Evolutionary conservation across 2,888 invertebrate genomes (phyloP), one percentile per base, ranked within the genome.

Genomic region (Polia nebulosa): DNA sequence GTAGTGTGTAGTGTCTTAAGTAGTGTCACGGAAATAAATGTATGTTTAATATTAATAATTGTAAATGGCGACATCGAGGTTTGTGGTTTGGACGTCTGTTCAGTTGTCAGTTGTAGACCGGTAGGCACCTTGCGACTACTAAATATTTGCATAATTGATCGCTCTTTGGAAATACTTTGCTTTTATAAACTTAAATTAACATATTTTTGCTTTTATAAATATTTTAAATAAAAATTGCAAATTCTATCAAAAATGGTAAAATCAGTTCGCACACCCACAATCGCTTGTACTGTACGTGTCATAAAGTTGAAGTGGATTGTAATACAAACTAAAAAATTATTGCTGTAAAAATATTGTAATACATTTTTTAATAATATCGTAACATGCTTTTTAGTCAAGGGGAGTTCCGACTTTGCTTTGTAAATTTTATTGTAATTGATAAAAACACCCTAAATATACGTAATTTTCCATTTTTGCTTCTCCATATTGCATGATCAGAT

Each of bases 171-270:
- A 36, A 36, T 1, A 11, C 27, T 4, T 55, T 32, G 22, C 13
- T 11, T 27, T 20, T n/a, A n/a, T n/a, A n/a, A n/a, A n/a, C n/a
- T n/a, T n/a, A n/a, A n/a, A n/a, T n/a, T n/a, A n/a, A n/a, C n/a
- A 20, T 39, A 32, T 15, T 20, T 15, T 15, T 20, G 13, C n/a
- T 56, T 56, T 61, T 15, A 11, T 36, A 51, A 22, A 15, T 29
- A 27, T 44, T 41, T 56, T 57, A 20, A 27, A 45, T 39, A 25
- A 56, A 39, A 27, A 56, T 4, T 27, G 13, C 20, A 29, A 32
- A 25, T 39, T 72, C 2, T 25, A 36, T 62, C 0, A 41, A 39
- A 32, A 73, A 73, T 49, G 3, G 15, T 2, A 25, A 36, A 72
- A 49, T 73, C 17, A 5, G 27, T 29, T 1, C n/a, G 6, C 9